Conservation (phyloP, 2,888 invertebrate species). For the Notodonta dromedarius region DNA sequence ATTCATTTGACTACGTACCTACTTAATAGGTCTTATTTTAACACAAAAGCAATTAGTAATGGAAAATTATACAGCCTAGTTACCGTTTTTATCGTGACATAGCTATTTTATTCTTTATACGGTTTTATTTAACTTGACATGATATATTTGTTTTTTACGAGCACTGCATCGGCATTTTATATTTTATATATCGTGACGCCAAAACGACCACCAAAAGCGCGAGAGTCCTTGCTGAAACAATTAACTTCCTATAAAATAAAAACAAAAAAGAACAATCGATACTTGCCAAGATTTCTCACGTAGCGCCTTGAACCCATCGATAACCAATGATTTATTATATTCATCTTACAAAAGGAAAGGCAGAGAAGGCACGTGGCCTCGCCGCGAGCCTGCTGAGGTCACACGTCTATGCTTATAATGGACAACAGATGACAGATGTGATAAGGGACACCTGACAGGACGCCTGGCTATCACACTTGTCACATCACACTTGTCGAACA, state of each 20-base stretch:
- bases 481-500: background rate
- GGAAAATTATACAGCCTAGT: background rate
- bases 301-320: constrained; percentile 56
- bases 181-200: constrained; percentile 15
- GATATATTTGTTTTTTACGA: background rate
- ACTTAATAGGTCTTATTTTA: background rate
- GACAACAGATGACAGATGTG: constrained; percentile 71
- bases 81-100: background rate
- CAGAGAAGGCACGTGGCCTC: constrained; percentile 60
- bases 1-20: background rate
- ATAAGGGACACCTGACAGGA: constrained; percentile 53
- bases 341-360: constrained; percentile 61
- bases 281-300: constrained; percentile 46
- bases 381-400: constrained; percentile 61
- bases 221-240: constrained; percentile 29
- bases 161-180: background rate
- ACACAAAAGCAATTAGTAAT: background rate
- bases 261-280: constrained; percentile 49
- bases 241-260: constrained; percentile 26
- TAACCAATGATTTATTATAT: constrained; percentile 49
- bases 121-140: background rate
- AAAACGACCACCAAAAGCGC: constrained; percentile 20
- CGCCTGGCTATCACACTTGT: constrained; percentile 12
- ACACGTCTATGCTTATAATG: constrained; percentile 70
- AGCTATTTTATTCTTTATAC: no score